Conservation (phyloP, 2,888 invertebrate genomes). For the Drosophila rubida region DNA sequence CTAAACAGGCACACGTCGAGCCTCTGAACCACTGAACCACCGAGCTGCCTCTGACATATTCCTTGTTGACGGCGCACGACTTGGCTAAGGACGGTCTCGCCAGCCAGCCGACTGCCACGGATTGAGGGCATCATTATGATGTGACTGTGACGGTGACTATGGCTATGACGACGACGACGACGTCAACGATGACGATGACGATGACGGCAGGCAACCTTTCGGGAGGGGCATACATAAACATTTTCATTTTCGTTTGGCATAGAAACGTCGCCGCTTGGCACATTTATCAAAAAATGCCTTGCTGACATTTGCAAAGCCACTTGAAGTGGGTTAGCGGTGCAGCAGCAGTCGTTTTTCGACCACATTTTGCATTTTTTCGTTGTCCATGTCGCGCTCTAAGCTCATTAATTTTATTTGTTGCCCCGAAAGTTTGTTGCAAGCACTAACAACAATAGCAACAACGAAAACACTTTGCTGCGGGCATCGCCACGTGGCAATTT, state of each 20-base stretch:
- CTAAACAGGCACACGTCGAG: constrained; percentile 79
- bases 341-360: constrained; percentile 30
- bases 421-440: constrained; percentile 25
- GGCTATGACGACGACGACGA: constrained; percentile 4
- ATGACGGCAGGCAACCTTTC: constrained; percentile 58
- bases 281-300: constrained; percentile 75
- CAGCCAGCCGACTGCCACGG: constrained; percentile 53
- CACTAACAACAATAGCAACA: too few species aligned
- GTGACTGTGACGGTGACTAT: constrained; percentile 60
- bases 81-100: constrained; percentile 60
- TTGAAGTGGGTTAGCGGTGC: constrained; percentile 70
- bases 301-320: constrained; percentile 75
- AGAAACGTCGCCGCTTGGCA: constrained; percentile 69
- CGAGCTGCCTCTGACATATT: constrained; percentile 76
- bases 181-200: constrained; percentile 6
- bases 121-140: constrained; percentile 80
- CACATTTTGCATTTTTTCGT: constrained; percentile 9
- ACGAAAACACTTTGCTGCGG: constrained; percentile 31
- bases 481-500: constrained; percentile 53
- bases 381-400: constrained; percentile 45
- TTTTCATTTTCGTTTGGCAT: constrained; percentile 72
- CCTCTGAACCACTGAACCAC: constrained; percentile 35
- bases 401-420: constrained; percentile 74
- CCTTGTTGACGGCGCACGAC: constrained; percentile 78
- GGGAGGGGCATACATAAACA: constrained; percentile 69